phyloP scores from a whole-genome alignment of 2,797 vertebrate genomes.

The Enteromius fasciolatus region DNA sequence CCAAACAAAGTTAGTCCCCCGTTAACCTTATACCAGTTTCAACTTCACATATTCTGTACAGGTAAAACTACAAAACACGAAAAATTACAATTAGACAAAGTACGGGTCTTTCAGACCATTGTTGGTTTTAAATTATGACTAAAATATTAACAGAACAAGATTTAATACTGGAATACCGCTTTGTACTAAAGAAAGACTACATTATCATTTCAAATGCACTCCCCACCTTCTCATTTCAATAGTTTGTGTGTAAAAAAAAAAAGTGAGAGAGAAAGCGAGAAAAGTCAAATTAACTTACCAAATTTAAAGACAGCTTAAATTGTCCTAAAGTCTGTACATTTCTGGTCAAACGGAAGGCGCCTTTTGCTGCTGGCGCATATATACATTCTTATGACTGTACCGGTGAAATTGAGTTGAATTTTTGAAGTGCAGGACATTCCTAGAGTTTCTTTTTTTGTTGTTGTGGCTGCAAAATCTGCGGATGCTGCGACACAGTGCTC shows the following conservation, averaged over 20 bases:
- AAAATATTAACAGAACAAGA: slow-evolving; percentile 91
- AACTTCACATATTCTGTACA: slow-evolving; percentile 86
- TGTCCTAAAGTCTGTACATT: slow-evolving; percentile 93
- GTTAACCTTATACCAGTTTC: slow-evolving; percentile 75
- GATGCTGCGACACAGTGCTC: slow-evolving; percentile 14
- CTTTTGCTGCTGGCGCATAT: slow-evolving; percentile 87
- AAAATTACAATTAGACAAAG: slow-evolving; percentile 88
- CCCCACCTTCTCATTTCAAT: slow-evolving; percentile 67
- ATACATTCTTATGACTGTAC: slow-evolving; percentile 99
- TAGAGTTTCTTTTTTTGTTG: slow-evolving; percentile 72
- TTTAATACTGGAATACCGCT: slow-evolving; percentile 96
- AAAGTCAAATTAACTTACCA: slow-evolving; percentile 77
- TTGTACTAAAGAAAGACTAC: slow-evolving; percentile 91
- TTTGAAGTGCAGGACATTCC: slow-evolving; percentile 97
- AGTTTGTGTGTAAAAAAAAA: slow-evolving; percentile 60
- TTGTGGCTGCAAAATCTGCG: slow-evolving; percentile 47
- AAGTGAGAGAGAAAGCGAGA: not conserved
- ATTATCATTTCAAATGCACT: slow-evolving; percentile 88
- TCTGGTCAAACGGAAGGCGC: slow-evolving; percentile 89
- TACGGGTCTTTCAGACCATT: slow-evolving; percentile 81
- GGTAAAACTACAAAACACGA: slow-evolving; percentile 82
- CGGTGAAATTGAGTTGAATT: slow-evolving; percentile 92
- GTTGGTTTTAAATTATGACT: slow-evolving; percentile 97
- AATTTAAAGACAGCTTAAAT: slow-evolving; percentile 83
- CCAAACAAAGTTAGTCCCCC: slow-evolving; percentile 69